A percentile compares a stretch with the other conserved stretches of the same genome.
Evolutionary conservation across 1,140 invertebrate species (phyloP).

Genomic region (Bombus picipes): DNA sequence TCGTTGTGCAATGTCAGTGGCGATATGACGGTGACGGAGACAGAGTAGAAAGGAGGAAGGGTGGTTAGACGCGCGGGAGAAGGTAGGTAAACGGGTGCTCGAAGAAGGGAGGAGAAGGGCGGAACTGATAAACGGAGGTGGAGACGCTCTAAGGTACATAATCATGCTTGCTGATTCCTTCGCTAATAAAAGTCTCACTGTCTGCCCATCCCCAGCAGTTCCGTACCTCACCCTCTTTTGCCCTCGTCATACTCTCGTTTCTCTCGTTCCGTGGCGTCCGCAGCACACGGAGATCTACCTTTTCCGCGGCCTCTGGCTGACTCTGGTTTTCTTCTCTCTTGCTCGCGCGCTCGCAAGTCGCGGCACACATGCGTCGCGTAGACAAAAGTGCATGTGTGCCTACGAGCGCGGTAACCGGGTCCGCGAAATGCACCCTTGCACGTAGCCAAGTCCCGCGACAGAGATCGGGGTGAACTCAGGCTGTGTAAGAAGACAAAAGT

Average conservation of each 20-base stretch:
- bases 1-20: constrained; percentile 56
- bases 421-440: constrained; percentile 69
- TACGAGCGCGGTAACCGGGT: constrained; percentile 59
- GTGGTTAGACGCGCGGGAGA: constrained; percentile 31
- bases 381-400: constrained; percentile 73
- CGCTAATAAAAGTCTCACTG: constrained; percentile 83
- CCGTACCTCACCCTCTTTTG: constrained; percentile 22
- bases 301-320: constrained; percentile 55
- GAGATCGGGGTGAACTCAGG: constrained; percentile 14
- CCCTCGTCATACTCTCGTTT: background rate
- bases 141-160: constrained; percentile 81
- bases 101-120: constrained; percentile 35
- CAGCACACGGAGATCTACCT: constrained; percentile 35
- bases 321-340: constrained; percentile 22
- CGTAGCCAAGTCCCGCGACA: constrained; percentile 44
- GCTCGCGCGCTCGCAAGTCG: constrained; percentile 7
- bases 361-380: constrained; percentile 47
- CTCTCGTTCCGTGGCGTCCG: background rate
- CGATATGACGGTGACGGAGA: constrained; percentile 51
- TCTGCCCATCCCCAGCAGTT: constrained; percentile 64
- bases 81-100: constrained; percentile 15
- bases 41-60: constrained; percentile 52
- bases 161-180: constrained; percentile 83
- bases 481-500: constrained; percentile 62
- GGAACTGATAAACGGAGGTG: constrained; percentile 64